A percentile compares a stretch with the other conserved stretches of the same genome.
Conservation (phyloP, 2,797 vertebrate species). For the Scyliorhinus canicula region DNA sequence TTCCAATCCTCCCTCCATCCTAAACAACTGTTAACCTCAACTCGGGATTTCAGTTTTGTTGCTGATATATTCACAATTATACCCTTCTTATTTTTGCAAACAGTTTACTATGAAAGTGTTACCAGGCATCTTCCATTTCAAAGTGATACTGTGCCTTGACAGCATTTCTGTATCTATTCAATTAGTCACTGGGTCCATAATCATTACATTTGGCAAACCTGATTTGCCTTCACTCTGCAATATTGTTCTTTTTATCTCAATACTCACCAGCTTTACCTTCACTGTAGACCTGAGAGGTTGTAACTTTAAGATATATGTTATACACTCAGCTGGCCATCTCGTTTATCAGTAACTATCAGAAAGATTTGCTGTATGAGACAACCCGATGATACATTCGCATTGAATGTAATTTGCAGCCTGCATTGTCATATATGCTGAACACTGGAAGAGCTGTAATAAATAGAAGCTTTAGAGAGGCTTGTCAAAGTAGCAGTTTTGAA, state of each 20-base stretch:
- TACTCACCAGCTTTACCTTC: not conserved
- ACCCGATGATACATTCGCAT: not conserved
- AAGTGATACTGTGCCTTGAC: no score
- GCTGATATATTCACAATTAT: not conserved
- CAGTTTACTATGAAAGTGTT: no score
- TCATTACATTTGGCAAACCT: not conserved
- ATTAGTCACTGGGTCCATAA: not conserved
- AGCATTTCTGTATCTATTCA: not conserved
- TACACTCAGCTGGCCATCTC: not conserved
- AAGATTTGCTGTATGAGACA: not conserved
- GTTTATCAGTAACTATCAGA: not conserved
- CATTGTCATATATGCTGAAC: not conserved
- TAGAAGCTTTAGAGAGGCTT: not conserved
- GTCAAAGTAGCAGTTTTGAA: no score
- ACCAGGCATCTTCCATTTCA: no score
- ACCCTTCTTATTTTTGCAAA: no score
- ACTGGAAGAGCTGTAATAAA: not conserved
- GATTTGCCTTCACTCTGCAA: not conserved
- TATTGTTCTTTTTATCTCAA: not conserved
- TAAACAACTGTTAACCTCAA: not conserved
- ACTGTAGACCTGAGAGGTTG: not conserved
- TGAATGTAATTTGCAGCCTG: not conserved
- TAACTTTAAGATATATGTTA: not conserved
- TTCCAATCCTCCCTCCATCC: no score
- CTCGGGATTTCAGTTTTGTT: not conserved